Evolutionary conservation across 2,797 vertebrate genomes (phyloP).

Genomic region (Gymnodraco acuticeps): DNA sequence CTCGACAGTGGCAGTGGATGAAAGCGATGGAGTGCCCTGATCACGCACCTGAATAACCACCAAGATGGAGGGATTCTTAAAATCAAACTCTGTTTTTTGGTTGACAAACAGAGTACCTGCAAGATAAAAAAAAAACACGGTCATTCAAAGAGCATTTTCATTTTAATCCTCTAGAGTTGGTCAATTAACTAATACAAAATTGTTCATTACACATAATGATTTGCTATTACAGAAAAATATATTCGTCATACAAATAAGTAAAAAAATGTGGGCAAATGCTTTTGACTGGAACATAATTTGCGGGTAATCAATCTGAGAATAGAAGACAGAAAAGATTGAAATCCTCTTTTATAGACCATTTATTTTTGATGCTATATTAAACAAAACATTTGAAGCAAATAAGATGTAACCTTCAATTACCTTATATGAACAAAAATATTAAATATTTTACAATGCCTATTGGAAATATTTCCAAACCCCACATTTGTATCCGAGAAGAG

Average conservation of each 20-base stretch:
- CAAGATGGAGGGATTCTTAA: constrained; percentile 87
- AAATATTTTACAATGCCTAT: constrained; percentile 48
- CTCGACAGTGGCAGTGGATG: constrained; percentile 89
- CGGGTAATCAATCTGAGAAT: constrained; percentile 20
- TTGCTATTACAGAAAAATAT: constrained; percentile 14
- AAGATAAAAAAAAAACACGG: constrained; percentile 15
- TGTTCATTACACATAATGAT: not conserved
- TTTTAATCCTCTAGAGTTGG: constrained; percentile 4
- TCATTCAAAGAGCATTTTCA: not conserved
- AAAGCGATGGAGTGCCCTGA: constrained; percentile 88
- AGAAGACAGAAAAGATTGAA: constrained; percentile 12
- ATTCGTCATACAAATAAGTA: constrained; percentile 16
- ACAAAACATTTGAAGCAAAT: constrained; percentile 56
- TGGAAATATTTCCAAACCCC: constrained; percentile 44
- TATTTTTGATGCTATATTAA: constrained; percentile 54
- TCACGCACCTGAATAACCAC: constrained; percentile 93
- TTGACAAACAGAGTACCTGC: constrained; percentile 93
- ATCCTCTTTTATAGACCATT: constrained; percentile 31
- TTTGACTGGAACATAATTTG: constrained; percentile 16
- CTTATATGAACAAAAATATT: constrained; percentile 59
- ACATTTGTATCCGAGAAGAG: constrained; percentile 27
- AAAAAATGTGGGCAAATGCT: not conserved
- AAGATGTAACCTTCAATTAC: constrained; percentile 46
- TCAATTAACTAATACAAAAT: not conserved
- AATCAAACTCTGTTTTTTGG: constrained; percentile 84